Base-by-base conservation (phyloP, 1,140 invertebrate genomes). In the Cydia amplana region DNA sequence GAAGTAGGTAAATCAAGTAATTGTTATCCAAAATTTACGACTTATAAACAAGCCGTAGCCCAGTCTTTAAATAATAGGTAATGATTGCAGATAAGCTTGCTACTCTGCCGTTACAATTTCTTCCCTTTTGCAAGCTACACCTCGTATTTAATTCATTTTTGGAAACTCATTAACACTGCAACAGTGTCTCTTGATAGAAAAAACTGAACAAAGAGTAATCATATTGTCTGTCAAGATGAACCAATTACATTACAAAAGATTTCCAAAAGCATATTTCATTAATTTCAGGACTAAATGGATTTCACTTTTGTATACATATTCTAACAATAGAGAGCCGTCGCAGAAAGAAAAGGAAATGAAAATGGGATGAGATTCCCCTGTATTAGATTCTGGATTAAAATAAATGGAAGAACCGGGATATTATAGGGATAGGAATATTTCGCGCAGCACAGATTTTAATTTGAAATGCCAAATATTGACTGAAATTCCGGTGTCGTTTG, bases 341-440 rank as follows among this genome's bases (percentile, higher is more conserved):
- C 64, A 80, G 76, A 77, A 80, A 77, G 77, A 77, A 78, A 80
- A 76, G 75, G 77, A 80, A 80, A 80, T 74, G 76, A 78, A 80
- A 74, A 78, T 78, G 75, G 65, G 77, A 79, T 75, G 75, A 64
- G 64, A 76, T 75, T 75, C 65, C 75, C 74, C 77, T 77, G 79
- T 74, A 74, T 73, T 76, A 65, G 73, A 43, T 49, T 74, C 25
- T 64, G 18, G 72, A 75, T 75, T 46, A 65, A 80, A 80, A 78
- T 74, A 80, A 72, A 75, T 75, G 75, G 55, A 75, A 64, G 40
- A 43, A 74, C 46, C 60, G 55, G 49, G 73, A 76, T 78, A 79
- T 77, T 43, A 70, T 40, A n/a, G n/a, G 16, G 32, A 43, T 36
- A 18, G 32, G n/a, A 70, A 70, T 70, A 70, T 70, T 70, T 36